Evolutionary conservation across 2,797 vertebrate species (phyloP), one percentile per base, ranked within the genome.

Genomic region (Pseudopleuronectes americanus): DNA sequence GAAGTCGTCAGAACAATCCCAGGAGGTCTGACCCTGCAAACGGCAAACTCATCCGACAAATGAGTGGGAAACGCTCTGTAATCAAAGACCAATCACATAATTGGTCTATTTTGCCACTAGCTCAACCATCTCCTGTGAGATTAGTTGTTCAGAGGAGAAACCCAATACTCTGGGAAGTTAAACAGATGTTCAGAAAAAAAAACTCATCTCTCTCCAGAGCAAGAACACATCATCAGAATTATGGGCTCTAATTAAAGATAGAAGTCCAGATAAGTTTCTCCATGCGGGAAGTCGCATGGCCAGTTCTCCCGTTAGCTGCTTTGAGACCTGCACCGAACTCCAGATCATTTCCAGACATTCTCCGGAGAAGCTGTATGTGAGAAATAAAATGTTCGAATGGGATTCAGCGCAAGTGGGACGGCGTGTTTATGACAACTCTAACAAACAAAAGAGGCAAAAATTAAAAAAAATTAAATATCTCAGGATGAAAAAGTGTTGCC

Each of bases 61-160:
- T 85, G 85, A 88, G 87, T 62, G 81, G 83, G 85, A 86, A 92
- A 88, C 17, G 47, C 83, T 90, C 78, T 56, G 87, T 93, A 94
- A 94, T 94, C 94, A 94, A 94, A 94, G 90, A 85, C 87, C 92
- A 94, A 94, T 94, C 93, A 93, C 89, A 89, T 94, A 93, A 94
- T 94, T 94, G 92, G 87, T 83, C 89, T 64, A 87, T 92, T 94
- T 93, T 90, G 90, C 92, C 92, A 92, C 90, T 83, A 92, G 90
- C 90, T 92, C 89, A 88, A 87, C 84, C 87, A 80, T 91, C 91
- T 90, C 90, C 89, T 88, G 83, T 80, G 89, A 93, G 92, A 92
- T 90, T 86, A 88, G 86, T 71, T 74, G 87, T 89, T 88, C 76
- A 21, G 82, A 72, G 84, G 52, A 72, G 93, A 89, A 94, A 95